A percentile compares a stretch with the other conserved stretches of the same genome.
Conservation (phyloP, 1,140 invertebrate genomes). For the Philotrypesis tridentata region DNA sequence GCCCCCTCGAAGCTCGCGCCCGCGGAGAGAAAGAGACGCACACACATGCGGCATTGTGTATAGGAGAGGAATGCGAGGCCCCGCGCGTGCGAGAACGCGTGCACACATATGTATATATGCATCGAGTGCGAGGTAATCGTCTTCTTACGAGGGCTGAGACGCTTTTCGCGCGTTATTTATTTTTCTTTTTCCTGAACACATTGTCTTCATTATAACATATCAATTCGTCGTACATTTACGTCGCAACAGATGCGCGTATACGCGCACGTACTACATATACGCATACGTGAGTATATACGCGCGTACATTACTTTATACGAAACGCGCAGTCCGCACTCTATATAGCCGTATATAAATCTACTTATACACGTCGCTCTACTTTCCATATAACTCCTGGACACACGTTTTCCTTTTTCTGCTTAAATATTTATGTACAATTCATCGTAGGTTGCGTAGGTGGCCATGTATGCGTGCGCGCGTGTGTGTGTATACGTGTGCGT, state of each 20-base stretch:
- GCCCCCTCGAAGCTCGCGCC: no score
- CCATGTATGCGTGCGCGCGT: background rate
- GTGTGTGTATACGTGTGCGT: background rate
- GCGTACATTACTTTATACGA: no score
- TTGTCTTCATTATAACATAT: constrained; percentile 19
- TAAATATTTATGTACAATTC: constrained; percentile 33
- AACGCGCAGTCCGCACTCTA: background rate
- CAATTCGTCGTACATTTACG: background rate
- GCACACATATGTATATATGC: no score
- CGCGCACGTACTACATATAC: background rate
- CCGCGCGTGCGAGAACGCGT: background rate
- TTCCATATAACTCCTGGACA: background rate
- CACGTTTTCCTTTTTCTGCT: background rate
- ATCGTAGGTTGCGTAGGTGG: background rate
- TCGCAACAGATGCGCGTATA: no score
- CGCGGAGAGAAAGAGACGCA: background rate
- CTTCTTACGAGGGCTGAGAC: constrained; percentile 2
- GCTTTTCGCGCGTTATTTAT: constrained; percentile 31
- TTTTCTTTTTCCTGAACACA: constrained; percentile 39
- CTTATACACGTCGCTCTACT: background rate
- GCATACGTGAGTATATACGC: no score
- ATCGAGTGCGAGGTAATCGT: constrained; percentile 3
- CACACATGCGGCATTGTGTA: no score
- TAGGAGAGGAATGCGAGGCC: background rate
- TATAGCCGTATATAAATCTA: constrained; percentile 14